A percentile compares a stretch with the other conserved stretches of the same genome.
phyloP scores from a whole-genome alignment of 2,888 invertebrate species.

The Parnassius mnemosyne region DNA sequence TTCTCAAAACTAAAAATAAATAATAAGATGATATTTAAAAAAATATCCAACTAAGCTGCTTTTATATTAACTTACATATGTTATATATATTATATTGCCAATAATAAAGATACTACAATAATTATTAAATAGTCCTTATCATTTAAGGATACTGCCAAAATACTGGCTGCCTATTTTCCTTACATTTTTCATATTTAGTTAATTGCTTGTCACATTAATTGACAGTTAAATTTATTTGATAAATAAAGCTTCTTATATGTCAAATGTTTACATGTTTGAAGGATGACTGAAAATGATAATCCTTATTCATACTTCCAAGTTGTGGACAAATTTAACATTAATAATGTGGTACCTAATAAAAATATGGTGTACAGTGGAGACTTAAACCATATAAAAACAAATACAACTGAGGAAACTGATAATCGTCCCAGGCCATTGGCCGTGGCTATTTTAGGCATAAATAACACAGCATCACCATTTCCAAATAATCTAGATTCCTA shows the following conservation, averaged over 20 bases:
- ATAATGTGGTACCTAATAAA: constrained; percentile 41
- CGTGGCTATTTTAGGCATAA: constrained; percentile 56
- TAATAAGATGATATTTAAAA: too few species aligned
- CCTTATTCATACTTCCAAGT: constrained; percentile 37
- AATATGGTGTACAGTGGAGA: constrained; percentile 44
- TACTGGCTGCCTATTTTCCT: not conserved
- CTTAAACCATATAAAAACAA: constrained; percentile 36
- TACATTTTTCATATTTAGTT: not conserved
- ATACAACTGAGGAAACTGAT: constrained; percentile 25
- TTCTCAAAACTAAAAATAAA: too few species aligned
- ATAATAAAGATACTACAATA: too few species aligned
- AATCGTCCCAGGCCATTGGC: constrained; percentile 45
- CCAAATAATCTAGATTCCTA: constrained; percentile 39
- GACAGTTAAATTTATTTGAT: constrained; percentile 5
- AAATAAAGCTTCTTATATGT: not conserved
- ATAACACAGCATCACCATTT: constrained; percentile 59
- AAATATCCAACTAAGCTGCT: too few species aligned
- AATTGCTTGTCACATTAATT: constrained; percentile 13
- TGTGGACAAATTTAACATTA: constrained; percentile 45
- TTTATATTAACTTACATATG: too few species aligned
- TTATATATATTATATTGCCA: too few species aligned
- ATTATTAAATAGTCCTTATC: too few species aligned
- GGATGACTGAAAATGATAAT: constrained; percentile 9
- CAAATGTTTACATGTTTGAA: not conserved
- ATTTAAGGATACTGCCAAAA: too few species aligned